These are phyloP conservation scores for Sebastes diaconus DNA, from an alignment of 2,797 vertebrate genomes.

Conservation along the genomic window DNA sequence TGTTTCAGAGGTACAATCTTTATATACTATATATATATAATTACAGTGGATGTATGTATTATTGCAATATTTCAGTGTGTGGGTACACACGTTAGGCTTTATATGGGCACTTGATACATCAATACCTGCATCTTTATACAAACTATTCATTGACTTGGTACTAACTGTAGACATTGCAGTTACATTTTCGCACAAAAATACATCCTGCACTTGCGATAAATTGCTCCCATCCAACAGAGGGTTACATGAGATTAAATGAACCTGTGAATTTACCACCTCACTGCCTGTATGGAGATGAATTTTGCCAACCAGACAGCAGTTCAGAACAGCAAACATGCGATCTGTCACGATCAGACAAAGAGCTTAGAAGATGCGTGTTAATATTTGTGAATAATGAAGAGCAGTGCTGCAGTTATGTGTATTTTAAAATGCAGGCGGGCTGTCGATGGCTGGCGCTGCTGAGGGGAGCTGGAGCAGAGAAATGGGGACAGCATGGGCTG, in stretches of 20 bases:
- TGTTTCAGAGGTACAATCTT: neutral
- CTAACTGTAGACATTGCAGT: neutral
- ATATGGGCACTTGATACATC: neutral
- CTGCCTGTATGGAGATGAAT: neutral
- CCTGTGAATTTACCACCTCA: neutral
- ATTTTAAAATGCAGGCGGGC: constrained; percentile 37
- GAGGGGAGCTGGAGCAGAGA: constrained; percentile 27
- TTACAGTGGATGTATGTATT: neutral
- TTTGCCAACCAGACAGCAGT: neutral
- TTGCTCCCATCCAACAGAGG: neutral
- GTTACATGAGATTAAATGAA: neutral
- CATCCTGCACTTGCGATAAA: too few relatives aligned
- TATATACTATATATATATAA: neutral
- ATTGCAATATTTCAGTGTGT: neutral
- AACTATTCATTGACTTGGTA: neutral
- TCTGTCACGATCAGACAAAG: neutral
- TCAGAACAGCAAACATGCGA: neutral
- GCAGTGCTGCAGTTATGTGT: constrained; percentile 17
- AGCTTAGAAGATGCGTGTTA: neutral
- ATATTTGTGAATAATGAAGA: constrained; percentile 45
- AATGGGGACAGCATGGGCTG: constrained; percentile 54
- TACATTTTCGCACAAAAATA: neutral
- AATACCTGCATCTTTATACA: neutral
- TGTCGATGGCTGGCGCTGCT: constrained; percentile 15
- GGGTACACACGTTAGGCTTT: neutral